Evolutionary conservation across 2,797 vertebrate genomes (phyloP).

Genomic region (Podarcis siculus): DNA sequence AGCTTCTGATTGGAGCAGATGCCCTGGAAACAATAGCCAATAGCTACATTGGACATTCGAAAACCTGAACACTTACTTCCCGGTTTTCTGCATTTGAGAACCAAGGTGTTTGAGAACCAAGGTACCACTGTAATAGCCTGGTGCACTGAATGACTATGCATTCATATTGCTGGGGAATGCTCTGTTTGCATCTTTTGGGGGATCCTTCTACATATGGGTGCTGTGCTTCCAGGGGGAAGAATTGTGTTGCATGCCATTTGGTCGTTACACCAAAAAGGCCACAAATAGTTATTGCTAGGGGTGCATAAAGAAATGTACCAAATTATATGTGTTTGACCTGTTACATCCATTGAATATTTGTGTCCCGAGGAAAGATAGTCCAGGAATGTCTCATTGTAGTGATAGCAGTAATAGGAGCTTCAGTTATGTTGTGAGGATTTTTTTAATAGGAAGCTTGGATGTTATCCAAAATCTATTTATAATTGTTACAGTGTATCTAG

Average conservation of each 20-base stretch:
- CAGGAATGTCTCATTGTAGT: conserved; percentile 42
- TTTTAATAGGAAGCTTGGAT: conserved; percentile 51
- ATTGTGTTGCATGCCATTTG: neutral
- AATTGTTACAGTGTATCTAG: conserved; percentile 18
- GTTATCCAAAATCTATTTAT: conserved; percentile 54
- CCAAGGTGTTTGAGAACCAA: no score
- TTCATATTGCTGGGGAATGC: neutral
- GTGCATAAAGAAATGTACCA: conserved; percentile 26
- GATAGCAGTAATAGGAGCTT: conserved; percentile 44
- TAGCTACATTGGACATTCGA: no score
- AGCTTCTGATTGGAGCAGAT: no score
- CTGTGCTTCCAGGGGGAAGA: neutral
- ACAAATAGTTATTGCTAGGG: neutral
- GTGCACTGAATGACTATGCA: neutral
- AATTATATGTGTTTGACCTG: conserved; percentile 42
- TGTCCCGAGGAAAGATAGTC: conserved; percentile 39
- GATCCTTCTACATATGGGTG: neutral
- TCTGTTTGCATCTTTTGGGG: neutral
- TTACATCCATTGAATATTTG: conserved; percentile 41
- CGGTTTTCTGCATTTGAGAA: no score
- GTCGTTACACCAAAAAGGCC: conserved; percentile 24
- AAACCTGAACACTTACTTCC: no score
- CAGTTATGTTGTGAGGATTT: conserved; percentile 11
- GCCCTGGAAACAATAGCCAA: no score
- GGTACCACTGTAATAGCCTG: neutral